Conservation (phyloP, 2,113 vertebrate species). For the Pontoporia blainvillei region DNA sequence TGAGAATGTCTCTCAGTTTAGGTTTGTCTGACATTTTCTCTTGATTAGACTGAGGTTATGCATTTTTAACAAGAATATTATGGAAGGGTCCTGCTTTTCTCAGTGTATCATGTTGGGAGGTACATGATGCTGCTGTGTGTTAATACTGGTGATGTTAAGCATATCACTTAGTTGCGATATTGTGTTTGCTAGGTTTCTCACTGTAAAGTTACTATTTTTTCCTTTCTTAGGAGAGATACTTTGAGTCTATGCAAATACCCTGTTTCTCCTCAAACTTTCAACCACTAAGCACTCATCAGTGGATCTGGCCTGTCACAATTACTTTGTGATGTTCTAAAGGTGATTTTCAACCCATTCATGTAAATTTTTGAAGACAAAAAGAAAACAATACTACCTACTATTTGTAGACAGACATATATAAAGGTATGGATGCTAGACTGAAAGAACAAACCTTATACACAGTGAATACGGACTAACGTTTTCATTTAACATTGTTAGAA, state of each 20-base stretch:
- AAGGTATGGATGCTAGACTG: not conserved
- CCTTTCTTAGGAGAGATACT: not conserved
- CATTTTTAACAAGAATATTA: slow-evolving; percentile 21
- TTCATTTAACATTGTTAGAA: not conserved
- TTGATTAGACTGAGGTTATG: not conserved
- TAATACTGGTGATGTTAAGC: not conserved
- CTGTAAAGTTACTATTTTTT: slow-evolving; percentile 13
- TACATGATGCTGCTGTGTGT: not conserved
- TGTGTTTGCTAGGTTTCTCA: not conserved
- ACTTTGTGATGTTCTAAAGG: not conserved
- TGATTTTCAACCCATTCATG: not conserved
- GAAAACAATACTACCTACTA: not conserved
- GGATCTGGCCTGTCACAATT: not conserved
- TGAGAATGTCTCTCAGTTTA: not conserved
- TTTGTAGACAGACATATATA: not conserved
- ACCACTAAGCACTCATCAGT: not conserved
- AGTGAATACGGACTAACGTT: not conserved
- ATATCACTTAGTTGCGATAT: not conserved
- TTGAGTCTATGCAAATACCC: not conserved
- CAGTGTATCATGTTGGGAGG: not conserved
- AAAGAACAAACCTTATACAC: not conserved
- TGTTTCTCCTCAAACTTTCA: slow-evolving; percentile 15
- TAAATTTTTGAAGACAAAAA: not conserved
- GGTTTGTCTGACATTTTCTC: not conserved
- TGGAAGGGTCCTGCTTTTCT: not conserved